Percentiles rank a stretch among this genome's conserved stretches.
Evolutionary conservation across 2,797 vertebrate genomes (phyloP).

Genomic region (Fratercula arctica): DNA sequence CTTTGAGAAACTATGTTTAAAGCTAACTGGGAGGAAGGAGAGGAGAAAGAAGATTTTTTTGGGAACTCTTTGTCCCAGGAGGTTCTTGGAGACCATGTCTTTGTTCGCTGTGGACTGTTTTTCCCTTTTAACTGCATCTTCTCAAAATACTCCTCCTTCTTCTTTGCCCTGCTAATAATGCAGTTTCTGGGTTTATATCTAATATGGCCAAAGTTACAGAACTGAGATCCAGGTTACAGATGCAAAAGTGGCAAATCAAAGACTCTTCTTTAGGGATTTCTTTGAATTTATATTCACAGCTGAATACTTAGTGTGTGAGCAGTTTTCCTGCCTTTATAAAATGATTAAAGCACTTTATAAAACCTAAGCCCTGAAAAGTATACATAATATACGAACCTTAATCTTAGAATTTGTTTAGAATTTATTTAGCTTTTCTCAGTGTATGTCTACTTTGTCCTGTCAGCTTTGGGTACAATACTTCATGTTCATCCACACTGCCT

Average conservation of each 20-base stretch:
- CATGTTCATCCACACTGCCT: slow-evolving; percentile 46
- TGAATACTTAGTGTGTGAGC: not conserved
- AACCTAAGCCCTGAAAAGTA: not conserved
- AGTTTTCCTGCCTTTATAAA: not conserved
- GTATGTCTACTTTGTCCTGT: slow-evolving; percentile 16
- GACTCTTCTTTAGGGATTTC: not conserved
- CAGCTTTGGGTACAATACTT: slow-evolving; percentile 46
- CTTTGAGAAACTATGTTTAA: not conserved
- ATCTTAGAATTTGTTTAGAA: not conserved
- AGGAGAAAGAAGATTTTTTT: not conserved
- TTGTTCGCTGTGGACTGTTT: not conserved
- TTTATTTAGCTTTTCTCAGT: not conserved
- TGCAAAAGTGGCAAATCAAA: not conserved
- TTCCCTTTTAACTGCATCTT: not conserved
- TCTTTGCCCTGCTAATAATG: not conserved
- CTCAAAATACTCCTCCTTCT: not conserved
- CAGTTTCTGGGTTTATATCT: not conserved
- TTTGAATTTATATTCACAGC: not conserved
- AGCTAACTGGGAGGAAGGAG: not conserved
- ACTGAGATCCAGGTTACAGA: not conserved
- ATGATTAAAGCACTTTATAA: not conserved
- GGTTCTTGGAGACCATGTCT: not conserved
- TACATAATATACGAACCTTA: not conserved
- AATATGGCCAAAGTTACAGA: not conserved
- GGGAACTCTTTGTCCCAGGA: not conserved